Conservation (phyloP, 1,140 invertebrate genomes). For the Panagrolaimus sp. region DNA sequence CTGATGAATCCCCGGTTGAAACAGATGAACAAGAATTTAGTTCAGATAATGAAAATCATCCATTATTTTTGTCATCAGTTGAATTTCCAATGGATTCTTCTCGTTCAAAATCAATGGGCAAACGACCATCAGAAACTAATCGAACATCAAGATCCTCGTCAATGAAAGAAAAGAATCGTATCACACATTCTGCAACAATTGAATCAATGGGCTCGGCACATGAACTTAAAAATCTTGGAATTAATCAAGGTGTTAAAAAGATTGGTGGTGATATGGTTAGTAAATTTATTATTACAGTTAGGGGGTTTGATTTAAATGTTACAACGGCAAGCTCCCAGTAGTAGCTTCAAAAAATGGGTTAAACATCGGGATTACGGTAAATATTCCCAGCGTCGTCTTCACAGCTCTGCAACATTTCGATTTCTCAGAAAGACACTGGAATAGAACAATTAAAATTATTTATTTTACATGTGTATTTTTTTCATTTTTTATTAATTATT, state of each 20-base stretch:
- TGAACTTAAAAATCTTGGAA: neutral
- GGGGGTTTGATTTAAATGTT: too few relatives aligned
- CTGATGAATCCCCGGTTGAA: slow-evolving; percentile 14
- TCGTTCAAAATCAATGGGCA: neutral
- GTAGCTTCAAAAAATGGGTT: too few relatives aligned
- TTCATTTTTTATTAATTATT: too few relatives aligned
- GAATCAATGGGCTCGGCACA: neutral
- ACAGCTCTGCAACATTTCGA: too few relatives aligned
- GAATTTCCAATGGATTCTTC: neutral
- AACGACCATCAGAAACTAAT: neutral
- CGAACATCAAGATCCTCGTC: neutral
- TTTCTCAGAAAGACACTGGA: too few relatives aligned
- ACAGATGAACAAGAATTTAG: slow-evolving; percentile 26
- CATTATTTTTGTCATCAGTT: slow-evolving; percentile 9
- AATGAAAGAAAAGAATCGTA: neutral
- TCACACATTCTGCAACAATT: neutral
- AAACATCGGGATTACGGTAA: too few relatives aligned
- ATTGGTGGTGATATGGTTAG: neutral
- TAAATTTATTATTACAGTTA: too few relatives aligned
- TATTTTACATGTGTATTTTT: too few relatives aligned
- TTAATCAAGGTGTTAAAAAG: neutral
- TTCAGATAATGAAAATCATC: slow-evolving; percentile 26
- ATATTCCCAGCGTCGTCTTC: too few relatives aligned
- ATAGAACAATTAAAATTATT: too few relatives aligned
- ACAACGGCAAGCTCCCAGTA: too few relatives aligned